Base-by-base conservation (phyloP, 2,797 vertebrate species). In the Muscicapa comitata region DNA sequence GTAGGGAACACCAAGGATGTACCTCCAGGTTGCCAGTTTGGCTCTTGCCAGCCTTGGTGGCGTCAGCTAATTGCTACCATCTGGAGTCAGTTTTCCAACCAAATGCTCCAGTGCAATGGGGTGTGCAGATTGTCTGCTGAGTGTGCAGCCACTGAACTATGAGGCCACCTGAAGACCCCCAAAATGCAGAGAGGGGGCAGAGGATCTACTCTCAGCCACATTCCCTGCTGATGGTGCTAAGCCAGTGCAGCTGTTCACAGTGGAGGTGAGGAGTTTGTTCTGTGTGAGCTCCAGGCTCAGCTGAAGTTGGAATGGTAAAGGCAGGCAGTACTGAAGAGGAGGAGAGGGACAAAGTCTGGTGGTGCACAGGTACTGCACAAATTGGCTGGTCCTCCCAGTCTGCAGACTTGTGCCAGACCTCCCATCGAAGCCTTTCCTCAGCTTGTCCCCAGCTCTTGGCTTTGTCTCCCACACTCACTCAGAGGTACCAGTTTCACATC, bases 51-150 rank as follows among this genome's bases (percentile, higher is more conserved):
- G 61, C 81, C 68, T 78, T n/a, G 40, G 33, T 81, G 58, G 68
- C 68, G 75, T 93, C 84, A 93, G 84, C 68, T 94, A 87, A 91
- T 94, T 93, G 85, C 75, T 77, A 55, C 94, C 95, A 93, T 94
- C 94, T 94, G 94, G 94, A 95, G 50, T 42, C 68, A 61, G 33
- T 43, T 93, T 93, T 93, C 71, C 57, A 77, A 31, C 81, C 68
- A 62, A n/a, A 19, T 0, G 0, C 81, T 94, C 51, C 47, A 54
- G 48, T 57, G 37, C 43, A 20, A 54, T 0, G 1, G 62, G 47
- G 7, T 45, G 48, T 50, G 28, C 68, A 81, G 82, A 45, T 42
- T 87, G 47, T 38, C 55, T 73, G 66, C 66, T 53, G 79, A 75
- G 48, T 0, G 1, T 35, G 59, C 65, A 72, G 65, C 54, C 37